Conservation (phyloP, 2,888 invertebrate genomes). For the Torymus tubicola region DNA sequence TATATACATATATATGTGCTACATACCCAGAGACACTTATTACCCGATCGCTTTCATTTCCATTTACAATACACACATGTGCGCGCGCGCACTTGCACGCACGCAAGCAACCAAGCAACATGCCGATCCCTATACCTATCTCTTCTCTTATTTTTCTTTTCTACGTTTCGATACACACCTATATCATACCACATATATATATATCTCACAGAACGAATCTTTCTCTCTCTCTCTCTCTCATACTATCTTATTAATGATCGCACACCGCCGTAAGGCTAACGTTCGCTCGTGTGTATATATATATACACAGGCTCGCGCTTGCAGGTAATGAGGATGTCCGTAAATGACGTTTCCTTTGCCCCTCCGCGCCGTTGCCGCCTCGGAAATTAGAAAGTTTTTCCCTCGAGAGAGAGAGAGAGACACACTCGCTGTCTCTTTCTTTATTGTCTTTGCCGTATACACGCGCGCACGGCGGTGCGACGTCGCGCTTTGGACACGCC, state of each 20-base stretch:
- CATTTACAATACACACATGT: neutral
- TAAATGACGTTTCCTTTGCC: conserved; percentile 62
- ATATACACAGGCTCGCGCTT: conserved; percentile 47
- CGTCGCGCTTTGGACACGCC: conserved; percentile 11
- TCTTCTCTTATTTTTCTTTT: too few species aligned
- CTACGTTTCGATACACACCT: too few species aligned
- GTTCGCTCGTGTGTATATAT: conserved; percentile 9
- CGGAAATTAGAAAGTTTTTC: conserved; percentile 53
- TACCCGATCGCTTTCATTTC: neutral
- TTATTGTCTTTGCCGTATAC: neutral
- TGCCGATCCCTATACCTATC: too few species aligned
- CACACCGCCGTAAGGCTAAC: conserved; percentile 61
- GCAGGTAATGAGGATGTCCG: conserved; percentile 63
- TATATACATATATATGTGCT: neutral
- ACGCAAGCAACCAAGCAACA: neutral
- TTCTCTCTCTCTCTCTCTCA: too few species aligned
- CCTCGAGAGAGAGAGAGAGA: neutral
- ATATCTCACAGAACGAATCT: conserved; percentile 38
- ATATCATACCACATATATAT: neutral
- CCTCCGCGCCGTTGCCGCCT: neutral
- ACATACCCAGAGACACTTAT: neutral
- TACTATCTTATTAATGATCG: conserved; percentile 61
- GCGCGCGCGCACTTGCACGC: too few species aligned
- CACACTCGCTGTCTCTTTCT: neutral
- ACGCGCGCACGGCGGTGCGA: neutral